phyloP scores from a whole-genome alignment of 1,140 invertebrate genomes.

The Bombus superbus region DNA sequence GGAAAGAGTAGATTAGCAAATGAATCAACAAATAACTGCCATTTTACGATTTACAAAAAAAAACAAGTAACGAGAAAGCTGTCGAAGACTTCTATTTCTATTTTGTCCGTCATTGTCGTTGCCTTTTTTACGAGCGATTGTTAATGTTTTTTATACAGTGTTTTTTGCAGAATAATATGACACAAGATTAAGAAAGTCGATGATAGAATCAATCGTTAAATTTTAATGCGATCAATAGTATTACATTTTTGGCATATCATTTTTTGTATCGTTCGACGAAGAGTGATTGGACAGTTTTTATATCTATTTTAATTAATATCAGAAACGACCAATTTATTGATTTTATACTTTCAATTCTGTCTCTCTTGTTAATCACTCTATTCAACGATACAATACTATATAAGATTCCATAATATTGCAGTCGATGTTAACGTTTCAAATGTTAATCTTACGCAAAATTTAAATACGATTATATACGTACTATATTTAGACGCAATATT shows the following conservation, averaged over 20 bases:
- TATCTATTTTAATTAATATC: constrained; percentile 11
- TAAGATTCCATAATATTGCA: not conserved
- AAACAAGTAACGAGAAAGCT: constrained; percentile 13
- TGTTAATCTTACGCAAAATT: constrained; percentile 29
- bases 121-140: constrained; percentile 71
- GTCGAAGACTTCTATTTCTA: constrained; percentile 48
- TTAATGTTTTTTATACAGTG: constrained; percentile 65
- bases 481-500: constrained; percentile 34
- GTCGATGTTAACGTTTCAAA: constrained; percentile 13
- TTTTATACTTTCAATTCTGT: constrained; percentile 16
- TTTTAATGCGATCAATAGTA: constrained; percentile 16
- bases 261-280: constrained; percentile 48
- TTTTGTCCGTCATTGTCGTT: constrained; percentile 64
- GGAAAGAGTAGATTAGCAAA: constrained; percentile 45
- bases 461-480: constrained; percentile 25
- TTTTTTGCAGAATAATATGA: constrained; percentile 42
- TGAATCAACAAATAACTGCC: constrained; percentile 70
- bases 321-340: constrained; percentile 41
- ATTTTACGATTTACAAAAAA: constrained; percentile 64
- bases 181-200: not conserved
- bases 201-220: constrained; percentile 24
- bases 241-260: constrained; percentile 51
- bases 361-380: constrained; percentile 36
- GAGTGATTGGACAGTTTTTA: not conserved
- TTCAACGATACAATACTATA: constrained; percentile 30